Conservation (phyloP, 2,113 vertebrate species). For the Oryzias curvinotus region DNA sequence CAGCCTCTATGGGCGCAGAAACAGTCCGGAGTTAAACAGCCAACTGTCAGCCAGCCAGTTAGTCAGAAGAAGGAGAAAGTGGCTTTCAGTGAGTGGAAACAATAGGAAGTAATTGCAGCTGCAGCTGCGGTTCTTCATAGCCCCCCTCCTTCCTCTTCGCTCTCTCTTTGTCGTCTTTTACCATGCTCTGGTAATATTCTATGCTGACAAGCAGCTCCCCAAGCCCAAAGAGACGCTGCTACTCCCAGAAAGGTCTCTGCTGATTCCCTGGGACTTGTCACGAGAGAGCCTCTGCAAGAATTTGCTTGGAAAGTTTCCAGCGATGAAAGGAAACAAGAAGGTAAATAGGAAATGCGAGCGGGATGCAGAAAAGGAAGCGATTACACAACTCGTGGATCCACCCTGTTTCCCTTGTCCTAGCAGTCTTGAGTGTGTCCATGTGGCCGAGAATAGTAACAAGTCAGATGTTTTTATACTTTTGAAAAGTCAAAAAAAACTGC, state of each 20-base stretch:
- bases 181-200: slow-evolving; percentile 7
- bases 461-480: not conserved
- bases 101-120: slow-evolving; percentile 78
- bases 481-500: not conserved
- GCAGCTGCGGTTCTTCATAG: slow-evolving; percentile 66
- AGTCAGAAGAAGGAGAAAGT: slow-evolving; percentile 66
- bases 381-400: slow-evolving; percentile 48
- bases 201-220: slow-evolving; percentile 7
- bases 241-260: not conserved
- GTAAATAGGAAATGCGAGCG: slow-evolving; percentile 56
- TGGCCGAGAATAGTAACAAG: not conserved
- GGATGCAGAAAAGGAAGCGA: slow-evolving; percentile 51
- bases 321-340: slow-evolving; percentile 39
- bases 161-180: slow-evolving; percentile 35
- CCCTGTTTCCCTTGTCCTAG: slow-evolving; percentile 9
- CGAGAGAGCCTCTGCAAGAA: not conserved
- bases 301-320: slow-evolving; percentile 37
- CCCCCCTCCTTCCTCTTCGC: slow-evolving; percentile 10
- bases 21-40: slow-evolving; percentile 52
- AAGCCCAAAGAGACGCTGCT: not conserved
- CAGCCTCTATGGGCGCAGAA: slow-evolving; percentile 35
- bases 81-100: slow-evolving; percentile 70
- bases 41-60: slow-evolving; percentile 38
- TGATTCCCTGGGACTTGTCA: no score
- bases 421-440: slow-evolving; percentile 6